phyloP scores from a whole-genome alignment of 2,113 vertebrate species.

The Rhinoptilus africanus region DNA sequence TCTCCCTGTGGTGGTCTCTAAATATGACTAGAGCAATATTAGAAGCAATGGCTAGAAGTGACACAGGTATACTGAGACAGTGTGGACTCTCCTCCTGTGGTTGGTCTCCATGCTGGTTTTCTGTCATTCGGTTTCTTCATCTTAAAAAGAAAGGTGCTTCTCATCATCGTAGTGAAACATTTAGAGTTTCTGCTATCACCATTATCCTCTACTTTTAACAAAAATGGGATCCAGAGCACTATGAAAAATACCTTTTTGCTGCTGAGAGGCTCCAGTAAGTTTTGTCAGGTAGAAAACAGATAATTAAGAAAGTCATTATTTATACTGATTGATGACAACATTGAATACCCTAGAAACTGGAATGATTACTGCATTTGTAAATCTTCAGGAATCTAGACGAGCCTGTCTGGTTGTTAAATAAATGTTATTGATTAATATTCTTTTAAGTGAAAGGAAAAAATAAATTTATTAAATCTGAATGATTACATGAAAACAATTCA shows the following conservation, averaged over 20 bases:
- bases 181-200: neutral
- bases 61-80: neutral
- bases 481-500: fast-evolving
- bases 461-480: neutral
- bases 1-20: neutral
- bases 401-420: neutral
- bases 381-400: neutral
- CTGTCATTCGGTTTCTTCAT: neutral
- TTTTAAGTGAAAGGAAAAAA: neutral
- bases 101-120: neutral
- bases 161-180: neutral
- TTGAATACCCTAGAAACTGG: neutral
- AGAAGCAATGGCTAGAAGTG: neutral
- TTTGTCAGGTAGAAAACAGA: neutral
- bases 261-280: neutral
- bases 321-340: neutral
- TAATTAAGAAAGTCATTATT: neutral
- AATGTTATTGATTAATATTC: neutral
- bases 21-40: neutral
- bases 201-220: neutral
- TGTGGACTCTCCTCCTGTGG: neutral
- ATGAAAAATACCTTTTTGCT: neutral
- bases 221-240: neutral
- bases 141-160: neutral
- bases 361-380: neutral